phyloP scores from a whole-genome alignment of 2,113 vertebrate species.

The Naja naja region DNA sequence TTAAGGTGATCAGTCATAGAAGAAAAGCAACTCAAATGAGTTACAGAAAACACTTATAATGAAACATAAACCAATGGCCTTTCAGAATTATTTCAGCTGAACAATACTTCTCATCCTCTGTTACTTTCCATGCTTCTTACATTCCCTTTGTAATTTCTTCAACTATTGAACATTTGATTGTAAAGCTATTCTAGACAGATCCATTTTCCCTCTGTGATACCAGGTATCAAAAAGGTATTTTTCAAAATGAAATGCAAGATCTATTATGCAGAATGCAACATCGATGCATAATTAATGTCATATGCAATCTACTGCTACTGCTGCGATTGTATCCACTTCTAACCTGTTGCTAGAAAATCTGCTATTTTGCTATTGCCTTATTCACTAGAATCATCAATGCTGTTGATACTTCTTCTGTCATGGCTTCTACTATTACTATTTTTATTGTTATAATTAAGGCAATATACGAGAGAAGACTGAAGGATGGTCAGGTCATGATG shows the following conservation, averaged over 20 bases:
- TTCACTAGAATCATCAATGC: not conserved
- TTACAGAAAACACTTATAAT: not conserved
- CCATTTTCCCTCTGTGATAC: not conserved
- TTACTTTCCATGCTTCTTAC: not conserved
- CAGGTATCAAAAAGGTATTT: no score
- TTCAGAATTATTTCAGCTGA: not conserved
- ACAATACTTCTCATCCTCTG: not conserved
- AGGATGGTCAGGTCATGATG: not conserved
- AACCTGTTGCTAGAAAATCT: not conserved
- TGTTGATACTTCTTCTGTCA: not conserved
- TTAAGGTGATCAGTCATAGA: not conserved
- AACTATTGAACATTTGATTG: not conserved
- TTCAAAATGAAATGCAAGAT: no score
- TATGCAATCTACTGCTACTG: not conserved
- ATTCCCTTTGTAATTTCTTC: not conserved
- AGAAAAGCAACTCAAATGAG: not conserved
- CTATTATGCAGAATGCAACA: not conserved
- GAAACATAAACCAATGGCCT: not conserved
- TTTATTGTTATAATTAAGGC: not conserved
- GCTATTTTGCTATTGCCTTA: not conserved
- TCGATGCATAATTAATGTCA: not conserved
- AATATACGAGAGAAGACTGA: not conserved
- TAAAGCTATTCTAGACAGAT: not conserved
- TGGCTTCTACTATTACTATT: not conserved
- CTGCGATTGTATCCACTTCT: not conserved